These are phyloP conservation scores for Catocala sponsa DNA, from an alignment of 2,888 invertebrate species.

Conservation along the genomic window DNA sequence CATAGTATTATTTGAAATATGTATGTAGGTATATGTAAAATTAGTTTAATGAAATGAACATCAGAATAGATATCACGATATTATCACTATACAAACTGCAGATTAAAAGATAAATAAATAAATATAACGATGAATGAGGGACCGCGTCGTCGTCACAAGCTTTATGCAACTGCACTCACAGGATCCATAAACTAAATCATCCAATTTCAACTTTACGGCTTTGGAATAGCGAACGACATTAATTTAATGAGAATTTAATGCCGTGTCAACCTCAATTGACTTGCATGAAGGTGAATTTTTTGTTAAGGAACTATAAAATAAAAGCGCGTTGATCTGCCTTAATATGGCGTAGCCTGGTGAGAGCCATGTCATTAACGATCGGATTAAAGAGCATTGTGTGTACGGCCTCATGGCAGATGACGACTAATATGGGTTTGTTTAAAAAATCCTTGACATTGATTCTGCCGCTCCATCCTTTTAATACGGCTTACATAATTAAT, in stretches of 20 bases:
- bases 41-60: too few relatives aligned
- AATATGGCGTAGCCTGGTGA: slow-evolving; percentile 61
- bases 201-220: slow-evolving; percentile 38
- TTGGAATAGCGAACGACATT: slow-evolving; percentile 33
- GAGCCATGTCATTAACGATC: slow-evolving; percentile 63
- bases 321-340: slow-evolving; percentile 55
- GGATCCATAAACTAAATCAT: slow-evolving; percentile 35
- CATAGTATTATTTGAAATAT: too few relatives aligned
- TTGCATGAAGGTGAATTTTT: slow-evolving; percentile 65
- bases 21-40: too few relatives aligned
- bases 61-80: background rate
- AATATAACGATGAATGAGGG: slow-evolving; percentile 15
- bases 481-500: slow-evolving; percentile 50
- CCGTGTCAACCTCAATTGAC: slow-evolving; percentile 61
- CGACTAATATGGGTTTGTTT: slow-evolving; percentile 51
- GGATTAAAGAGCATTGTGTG: slow-evolving; percentile 53
- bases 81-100: slow-evolving; percentile 2
- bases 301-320: slow-evolving; percentile 57
- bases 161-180: slow-evolving; percentile 15
- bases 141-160: slow-evolving; percentile 7
- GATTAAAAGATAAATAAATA: slow-evolving; percentile 7
- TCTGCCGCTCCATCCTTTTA: slow-evolving; percentile 41
- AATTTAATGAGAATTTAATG: slow-evolving; percentile 49
- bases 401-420: slow-evolving; percentile 13
- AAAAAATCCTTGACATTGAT: slow-evolving; percentile 56